Evolutionary conservation across 2,888 invertebrate species (phyloP).

Genomic region (Dendrolimus pini): DNA sequence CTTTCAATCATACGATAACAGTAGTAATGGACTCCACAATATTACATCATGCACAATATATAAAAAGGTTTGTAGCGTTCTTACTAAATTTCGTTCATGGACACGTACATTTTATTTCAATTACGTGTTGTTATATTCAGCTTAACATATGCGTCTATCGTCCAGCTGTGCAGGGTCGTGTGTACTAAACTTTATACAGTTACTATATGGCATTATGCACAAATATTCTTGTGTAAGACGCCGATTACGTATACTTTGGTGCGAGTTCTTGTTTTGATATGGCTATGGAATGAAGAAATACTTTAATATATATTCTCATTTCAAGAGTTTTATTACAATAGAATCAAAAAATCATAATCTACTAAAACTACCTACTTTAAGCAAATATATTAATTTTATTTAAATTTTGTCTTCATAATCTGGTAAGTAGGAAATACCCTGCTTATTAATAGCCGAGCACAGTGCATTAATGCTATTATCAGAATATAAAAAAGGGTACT

Average conservation of each 20-base stretch:
- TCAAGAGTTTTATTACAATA: too few relatives aligned
- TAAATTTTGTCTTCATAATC: too few relatives aligned
- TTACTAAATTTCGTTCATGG: constrained; percentile 35
- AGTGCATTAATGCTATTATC: too few relatives aligned
- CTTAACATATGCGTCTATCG: constrained; percentile 46
- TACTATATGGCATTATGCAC: constrained; percentile 45
- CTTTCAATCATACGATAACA: constrained; percentile 22
- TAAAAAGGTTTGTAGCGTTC: constrained; percentile 30
- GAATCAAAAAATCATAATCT: too few relatives aligned
- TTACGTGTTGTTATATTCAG: constrained; percentile 36
- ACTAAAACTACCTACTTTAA: too few relatives aligned
- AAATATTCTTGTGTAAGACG: constrained; percentile 28
- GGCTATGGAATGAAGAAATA: constrained; percentile 14
- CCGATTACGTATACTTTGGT: constrained; percentile 31
- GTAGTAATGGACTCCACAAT: constrained; percentile 39
- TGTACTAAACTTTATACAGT: constrained; percentile 40
- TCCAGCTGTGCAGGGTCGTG: constrained; percentile 60
- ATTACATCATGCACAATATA: constrained; percentile 45
- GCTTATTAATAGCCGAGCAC: too few relatives aligned
- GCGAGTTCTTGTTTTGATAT: constrained; percentile 12
- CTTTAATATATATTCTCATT: not conserved
- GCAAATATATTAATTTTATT: too few relatives aligned
- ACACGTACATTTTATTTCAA: constrained; percentile 34
- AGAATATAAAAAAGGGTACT: too few relatives aligned
- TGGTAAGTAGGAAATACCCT: too few relatives aligned